These are phyloP conservation scores for Embiotoca jacksoni DNA, from an alignment of 2,113 vertebrate species.

Conservation along the genomic window DNA sequence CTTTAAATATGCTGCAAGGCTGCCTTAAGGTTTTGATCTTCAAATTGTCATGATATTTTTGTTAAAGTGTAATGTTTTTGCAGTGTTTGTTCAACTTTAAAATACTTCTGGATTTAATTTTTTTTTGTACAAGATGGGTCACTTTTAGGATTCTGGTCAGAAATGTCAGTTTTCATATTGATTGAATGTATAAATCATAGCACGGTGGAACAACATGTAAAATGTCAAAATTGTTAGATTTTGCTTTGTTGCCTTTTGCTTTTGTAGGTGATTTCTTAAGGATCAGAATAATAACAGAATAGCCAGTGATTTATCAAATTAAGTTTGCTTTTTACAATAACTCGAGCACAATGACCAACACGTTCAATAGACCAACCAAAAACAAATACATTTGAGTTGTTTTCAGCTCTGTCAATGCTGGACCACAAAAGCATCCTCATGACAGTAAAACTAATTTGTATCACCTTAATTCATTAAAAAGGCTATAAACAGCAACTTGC, in stretches of 20 bases:
- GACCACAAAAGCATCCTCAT: not conserved
- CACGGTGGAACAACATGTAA: not conserved
- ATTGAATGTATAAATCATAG: conserved; percentile 16
- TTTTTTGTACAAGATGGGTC: not conserved
- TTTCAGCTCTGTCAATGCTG: not conserved
- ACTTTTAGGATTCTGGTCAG: conserved; percentile 20
- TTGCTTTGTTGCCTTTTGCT: not conserved
- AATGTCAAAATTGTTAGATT: not conserved
- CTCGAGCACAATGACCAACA: conserved; percentile 16
- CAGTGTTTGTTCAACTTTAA: conserved; percentile 15
- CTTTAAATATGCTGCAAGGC: conserved; percentile 12
- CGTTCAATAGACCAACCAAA: conserved; percentile 27
- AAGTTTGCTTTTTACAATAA: not conserved
- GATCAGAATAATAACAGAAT: not conserved
- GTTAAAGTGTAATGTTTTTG: conserved; percentile 1
- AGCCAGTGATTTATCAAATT: not conserved
- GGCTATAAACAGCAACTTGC: too few relatives aligned
- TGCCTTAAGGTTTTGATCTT: conserved; percentile 24
- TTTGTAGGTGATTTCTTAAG: not conserved
- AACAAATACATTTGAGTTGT: not conserved
- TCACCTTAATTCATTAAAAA: not conserved
- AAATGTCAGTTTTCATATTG: not conserved
- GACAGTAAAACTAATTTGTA: not conserved
- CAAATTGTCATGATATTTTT: conserved; percentile 2
- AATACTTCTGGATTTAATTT: conserved; percentile 4